These are phyloP conservation scores for Neodiprion pinetum DNA, from an alignment of 1,140 invertebrate species.

Conservation along the genomic window DNA sequence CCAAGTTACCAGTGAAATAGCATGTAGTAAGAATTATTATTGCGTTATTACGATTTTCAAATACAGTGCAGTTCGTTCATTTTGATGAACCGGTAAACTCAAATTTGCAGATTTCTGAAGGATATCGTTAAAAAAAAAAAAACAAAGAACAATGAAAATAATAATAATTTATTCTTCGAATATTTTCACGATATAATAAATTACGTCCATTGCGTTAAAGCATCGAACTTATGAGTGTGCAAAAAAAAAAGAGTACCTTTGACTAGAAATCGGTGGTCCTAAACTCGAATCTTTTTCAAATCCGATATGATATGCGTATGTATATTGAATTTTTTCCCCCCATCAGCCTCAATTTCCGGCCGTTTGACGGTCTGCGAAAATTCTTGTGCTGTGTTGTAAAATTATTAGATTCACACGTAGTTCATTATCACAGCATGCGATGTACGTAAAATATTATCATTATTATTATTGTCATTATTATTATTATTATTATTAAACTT, in stretches of 20 bases:
- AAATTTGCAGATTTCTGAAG: too few relatives aligned
- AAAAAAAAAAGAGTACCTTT: too few relatives aligned
- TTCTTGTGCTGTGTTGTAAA: constrained; percentile 63
- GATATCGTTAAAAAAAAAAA: too few relatives aligned
- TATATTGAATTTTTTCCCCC: not conserved
- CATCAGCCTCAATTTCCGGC: not conserved
- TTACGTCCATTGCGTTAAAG: too few relatives aligned
- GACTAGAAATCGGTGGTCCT: too few relatives aligned
- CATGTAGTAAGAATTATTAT: constrained; percentile 25
- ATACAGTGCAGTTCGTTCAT: not conserved
- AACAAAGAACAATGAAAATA: too few relatives aligned
- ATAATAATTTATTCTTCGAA: too few relatives aligned
- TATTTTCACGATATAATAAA: too few relatives aligned
- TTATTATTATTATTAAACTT: constrained; percentile 21
- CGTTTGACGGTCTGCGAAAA: constrained; percentile 46
- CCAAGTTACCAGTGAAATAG: constrained; percentile 52
- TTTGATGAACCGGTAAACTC: too few relatives aligned
- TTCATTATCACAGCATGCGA: constrained; percentile 28
- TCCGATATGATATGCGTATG: not conserved
- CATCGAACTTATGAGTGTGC: too few relatives aligned
- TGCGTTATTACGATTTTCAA: not conserved
- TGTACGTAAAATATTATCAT: constrained; percentile 30
- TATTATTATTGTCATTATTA: constrained; percentile 29
- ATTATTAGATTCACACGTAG: constrained; percentile 56
- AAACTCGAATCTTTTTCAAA: too few relatives aligned